These are phyloP conservation scores for Nothobranchius kuhntae DNA, from an alignment of 2,113 vertebrate species.

Conservation along the genomic window DNA sequence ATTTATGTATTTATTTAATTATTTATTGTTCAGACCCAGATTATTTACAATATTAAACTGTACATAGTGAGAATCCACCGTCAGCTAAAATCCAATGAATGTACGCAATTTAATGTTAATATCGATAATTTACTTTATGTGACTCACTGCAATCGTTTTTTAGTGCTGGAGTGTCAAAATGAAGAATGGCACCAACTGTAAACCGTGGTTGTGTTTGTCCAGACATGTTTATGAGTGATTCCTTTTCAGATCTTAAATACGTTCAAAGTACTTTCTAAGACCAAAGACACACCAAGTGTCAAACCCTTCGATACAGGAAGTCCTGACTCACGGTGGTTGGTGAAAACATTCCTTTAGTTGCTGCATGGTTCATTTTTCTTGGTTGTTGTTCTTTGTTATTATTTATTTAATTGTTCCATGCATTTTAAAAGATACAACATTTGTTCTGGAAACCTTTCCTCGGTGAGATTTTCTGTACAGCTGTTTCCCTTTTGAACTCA, in stretches of 20 bases:
- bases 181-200: not conserved
- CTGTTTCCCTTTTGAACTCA: no score
- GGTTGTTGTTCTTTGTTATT: conserved; percentile 8
- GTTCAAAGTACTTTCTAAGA: conserved; percentile 1
- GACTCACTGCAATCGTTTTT: no score
- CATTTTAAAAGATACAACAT: no score
- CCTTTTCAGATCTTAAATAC: not conserved
- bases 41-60: conserved; percentile 11
- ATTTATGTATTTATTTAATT: conserved; percentile 50
- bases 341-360: conserved; percentile 20
- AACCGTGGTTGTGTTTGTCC: not conserved
- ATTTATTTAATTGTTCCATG: no score
- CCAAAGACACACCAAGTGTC: not conserved
- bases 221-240: no score
- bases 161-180: not conserved
- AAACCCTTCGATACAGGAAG: conserved; percentile 19
- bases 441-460: no score
- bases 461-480: no score
- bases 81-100: conserved; percentile 23
- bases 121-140: not conserved
- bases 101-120: conserved; percentile 28
- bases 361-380: conserved; percentile 13
- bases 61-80: conserved; percentile 13
- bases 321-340: conserved; percentile 36
- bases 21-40: conserved; percentile 36